A percentile compares a stretch with the other conserved stretches of the same genome.
These are phyloP conservation scores for Struthidea cinerea DNA, from an alignment of 2,113 vertebrate genomes.

Conservation along the genomic window DNA sequence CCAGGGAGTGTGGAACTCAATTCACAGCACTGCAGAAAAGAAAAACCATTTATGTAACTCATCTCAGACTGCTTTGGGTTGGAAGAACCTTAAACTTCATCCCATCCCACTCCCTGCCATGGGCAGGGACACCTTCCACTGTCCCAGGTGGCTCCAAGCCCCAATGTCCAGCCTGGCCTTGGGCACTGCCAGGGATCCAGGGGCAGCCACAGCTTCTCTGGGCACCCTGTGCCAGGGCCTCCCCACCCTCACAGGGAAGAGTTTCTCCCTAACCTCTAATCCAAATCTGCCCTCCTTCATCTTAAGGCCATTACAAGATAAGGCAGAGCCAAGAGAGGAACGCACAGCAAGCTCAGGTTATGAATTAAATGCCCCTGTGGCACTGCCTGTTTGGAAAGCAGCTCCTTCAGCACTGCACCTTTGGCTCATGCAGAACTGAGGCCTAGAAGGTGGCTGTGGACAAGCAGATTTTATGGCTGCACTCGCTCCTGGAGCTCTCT, in stretches of 20 bases:
- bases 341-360: background rate
- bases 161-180: background rate
- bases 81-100: background rate
- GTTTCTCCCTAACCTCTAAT: background rate
- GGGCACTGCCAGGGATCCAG: background rate
- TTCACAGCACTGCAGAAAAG: background rate
- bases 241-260: rapidly evolving
- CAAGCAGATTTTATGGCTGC: background rate
- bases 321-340: background rate
- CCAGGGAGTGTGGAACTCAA: background rate
- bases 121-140: background rate
- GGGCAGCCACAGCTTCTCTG: background rate
- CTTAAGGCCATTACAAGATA: background rate
- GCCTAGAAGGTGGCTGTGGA: background rate
- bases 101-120: rapidly evolving
- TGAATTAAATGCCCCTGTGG: background rate
- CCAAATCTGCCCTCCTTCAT: background rate
- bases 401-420: background rate
- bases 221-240: background rate
- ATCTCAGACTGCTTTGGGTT: background rate
- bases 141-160: rapidly evolving
- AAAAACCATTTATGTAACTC: background rate
- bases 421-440: background rate
- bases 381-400: background rate
- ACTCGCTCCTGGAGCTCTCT: background rate